Evolutionary conservation across 2,113 vertebrate genomes (phyloP).

Genomic region (Oriolus oriolus): DNA sequence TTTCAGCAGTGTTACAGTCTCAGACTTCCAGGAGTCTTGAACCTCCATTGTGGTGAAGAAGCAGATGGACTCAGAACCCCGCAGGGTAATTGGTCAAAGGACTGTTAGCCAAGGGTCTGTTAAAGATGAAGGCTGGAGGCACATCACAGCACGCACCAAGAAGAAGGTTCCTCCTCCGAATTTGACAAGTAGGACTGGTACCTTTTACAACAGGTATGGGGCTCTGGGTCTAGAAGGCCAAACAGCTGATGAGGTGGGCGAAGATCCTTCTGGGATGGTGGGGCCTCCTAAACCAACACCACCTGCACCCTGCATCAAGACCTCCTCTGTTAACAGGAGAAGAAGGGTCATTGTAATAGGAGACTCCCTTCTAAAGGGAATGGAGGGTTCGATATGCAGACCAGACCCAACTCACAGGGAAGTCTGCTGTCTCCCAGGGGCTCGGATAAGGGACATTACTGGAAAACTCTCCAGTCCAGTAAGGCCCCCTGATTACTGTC

Average conservation of each 20-base stretch:
- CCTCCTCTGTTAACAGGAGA: not conserved
- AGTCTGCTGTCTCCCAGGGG: not conserved
- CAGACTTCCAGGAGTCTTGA: not conserved
- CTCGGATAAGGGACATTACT: not conserved
- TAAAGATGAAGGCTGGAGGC: not conserved
- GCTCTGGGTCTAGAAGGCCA: not conserved
- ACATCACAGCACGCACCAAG: not conserved
- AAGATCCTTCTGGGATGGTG: not conserved
- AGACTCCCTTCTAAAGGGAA: not conserved
- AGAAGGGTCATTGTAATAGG: not conserved
- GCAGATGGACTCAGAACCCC: not conserved
- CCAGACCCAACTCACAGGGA: not conserved
- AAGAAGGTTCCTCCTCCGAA: not conserved
- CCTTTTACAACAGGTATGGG: not conserved
- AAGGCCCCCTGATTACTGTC: not conserved
- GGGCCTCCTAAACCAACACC: not conserved
- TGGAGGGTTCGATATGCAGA: rapidly evolving
- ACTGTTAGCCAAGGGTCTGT: too few species aligned
- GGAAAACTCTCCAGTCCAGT: not conserved
- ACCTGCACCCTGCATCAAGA: not conserved
- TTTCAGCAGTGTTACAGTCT: not conserved
- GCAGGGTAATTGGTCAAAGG: not conserved
- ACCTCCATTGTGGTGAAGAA: not conserved
- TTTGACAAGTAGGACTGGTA: not conserved
- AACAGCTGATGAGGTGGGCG: not conserved